These are phyloP conservation scores for Agelaius phoeniceus DNA, from an alignment of 2,113 vertebrate genomes.

Conservation along the genomic window DNA sequence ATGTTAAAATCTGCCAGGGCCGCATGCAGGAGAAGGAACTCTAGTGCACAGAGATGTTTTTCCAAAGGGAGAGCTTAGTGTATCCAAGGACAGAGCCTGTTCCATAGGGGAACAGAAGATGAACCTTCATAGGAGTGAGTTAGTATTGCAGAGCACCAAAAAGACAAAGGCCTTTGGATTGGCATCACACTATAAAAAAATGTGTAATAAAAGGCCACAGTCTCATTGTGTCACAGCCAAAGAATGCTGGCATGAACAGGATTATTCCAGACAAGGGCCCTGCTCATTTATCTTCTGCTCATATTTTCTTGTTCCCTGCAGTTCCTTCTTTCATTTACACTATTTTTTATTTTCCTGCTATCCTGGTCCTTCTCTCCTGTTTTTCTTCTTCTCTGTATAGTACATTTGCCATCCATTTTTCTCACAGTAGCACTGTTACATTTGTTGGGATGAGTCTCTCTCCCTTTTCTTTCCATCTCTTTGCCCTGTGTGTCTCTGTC, in stretches of 20 bases:
- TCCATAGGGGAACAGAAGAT: neutral
- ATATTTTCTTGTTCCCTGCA: neutral
- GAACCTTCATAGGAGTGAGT: neutral
- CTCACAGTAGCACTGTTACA: neutral
- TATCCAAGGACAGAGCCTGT: neutral
- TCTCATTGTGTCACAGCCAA: slow-evolving; percentile 4
- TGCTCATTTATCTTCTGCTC: neutral
- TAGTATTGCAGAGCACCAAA: neutral
- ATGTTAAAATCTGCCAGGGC: neutral
- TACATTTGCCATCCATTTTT: neutral
- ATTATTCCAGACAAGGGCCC: neutral
- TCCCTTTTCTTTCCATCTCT: neutral
- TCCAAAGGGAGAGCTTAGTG: neutral
- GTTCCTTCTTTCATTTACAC: neutral
- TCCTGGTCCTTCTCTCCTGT: neutral
- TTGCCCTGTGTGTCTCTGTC: neutral
- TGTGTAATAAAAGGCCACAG: neutral
- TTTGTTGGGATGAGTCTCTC: neutral
- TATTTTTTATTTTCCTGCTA: neutral
- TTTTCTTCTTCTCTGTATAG: neutral
- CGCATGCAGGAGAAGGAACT: neutral
- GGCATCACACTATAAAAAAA: neutral
- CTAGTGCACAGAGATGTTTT: neutral
- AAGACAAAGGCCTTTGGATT: neutral
- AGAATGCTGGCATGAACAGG: neutral